Conservation (phyloP, 1,140 invertebrate species). For the Drosophila persimilis region DNA sequence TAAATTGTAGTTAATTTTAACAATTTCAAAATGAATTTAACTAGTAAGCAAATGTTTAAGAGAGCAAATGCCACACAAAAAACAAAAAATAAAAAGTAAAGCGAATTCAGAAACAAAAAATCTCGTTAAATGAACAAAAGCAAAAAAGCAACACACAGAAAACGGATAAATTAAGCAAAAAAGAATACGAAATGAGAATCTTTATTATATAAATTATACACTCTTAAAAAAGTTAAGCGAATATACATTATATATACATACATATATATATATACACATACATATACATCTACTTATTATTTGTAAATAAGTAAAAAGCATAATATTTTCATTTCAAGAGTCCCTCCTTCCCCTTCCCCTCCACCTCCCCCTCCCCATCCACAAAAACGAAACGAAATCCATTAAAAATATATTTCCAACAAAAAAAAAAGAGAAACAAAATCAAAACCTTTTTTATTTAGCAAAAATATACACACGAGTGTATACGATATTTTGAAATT, state of each 20-base stretch:
- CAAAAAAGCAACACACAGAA: conserved; percentile 10
- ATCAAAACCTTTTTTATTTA: conserved; percentile 48
- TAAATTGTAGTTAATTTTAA: conserved; percentile 80
- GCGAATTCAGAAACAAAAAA: conserved; percentile 34
- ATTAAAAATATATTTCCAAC: conserved; percentile 72
- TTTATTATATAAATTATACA: conserved; percentile 75
- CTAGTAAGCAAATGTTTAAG: conserved; percentile 63
- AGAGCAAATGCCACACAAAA: conserved; percentile 53
- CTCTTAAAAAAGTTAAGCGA: conserved; percentile 51
- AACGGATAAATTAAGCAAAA: background rate
- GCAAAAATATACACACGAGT: conserved; percentile 26
- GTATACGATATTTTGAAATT: conserved; percentile 44
- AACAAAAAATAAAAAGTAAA: conserved; percentile 38
- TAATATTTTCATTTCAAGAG: conserved; percentile 63
- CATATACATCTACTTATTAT: conserved; percentile 74
- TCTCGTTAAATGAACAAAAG: conserved; percentile 51
- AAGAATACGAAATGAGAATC: conserved; percentile 50
- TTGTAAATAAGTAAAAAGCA: conserved; percentile 74
- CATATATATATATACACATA: conserved; percentile 45
- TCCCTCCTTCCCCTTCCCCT: background rate
- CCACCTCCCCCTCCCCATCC: too few species aligned
- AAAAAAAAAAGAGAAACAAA: conserved; percentile 35
- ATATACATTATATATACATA: conserved; percentile 52
- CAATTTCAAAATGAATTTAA: conserved; percentile 74
- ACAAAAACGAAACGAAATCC: conserved; percentile 52